phyloP scores from a whole-genome alignment of 2,888 invertebrate species.

The Plusia festucae region DNA sequence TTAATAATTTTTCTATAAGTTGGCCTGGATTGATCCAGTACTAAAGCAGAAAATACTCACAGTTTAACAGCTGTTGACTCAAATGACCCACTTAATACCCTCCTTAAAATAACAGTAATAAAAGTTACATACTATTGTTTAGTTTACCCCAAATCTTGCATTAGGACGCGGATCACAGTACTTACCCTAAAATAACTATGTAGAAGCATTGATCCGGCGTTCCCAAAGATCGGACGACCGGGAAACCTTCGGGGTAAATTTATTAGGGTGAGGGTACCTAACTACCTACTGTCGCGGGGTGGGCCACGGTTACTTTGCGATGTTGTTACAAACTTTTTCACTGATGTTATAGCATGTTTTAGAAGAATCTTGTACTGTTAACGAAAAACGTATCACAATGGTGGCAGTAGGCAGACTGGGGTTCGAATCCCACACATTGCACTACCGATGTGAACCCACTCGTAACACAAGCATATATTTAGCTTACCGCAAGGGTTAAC shows the following conservation, averaged over 20 bases:
- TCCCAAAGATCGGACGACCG: constrained; percentile 70
- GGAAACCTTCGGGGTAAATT: constrained; percentile 71
- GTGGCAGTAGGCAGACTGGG: too few species aligned
- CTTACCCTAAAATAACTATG: constrained; percentile 64
- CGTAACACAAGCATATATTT: too few species aligned
- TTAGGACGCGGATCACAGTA: constrained; percentile 53
- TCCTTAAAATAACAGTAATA: constrained; percentile 6
- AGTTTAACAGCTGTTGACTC: background rate
- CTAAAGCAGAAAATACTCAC: background rate
- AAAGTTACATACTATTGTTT: constrained; percentile 43
- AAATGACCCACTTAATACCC: constrained; percentile 7
- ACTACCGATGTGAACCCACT: too few species aligned
- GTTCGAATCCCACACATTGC: too few species aligned
- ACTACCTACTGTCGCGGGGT: constrained; percentile 44
- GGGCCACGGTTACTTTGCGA: constrained; percentile 43
- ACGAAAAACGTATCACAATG: constrained; percentile 28
- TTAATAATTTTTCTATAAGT: background rate
- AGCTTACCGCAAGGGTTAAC: too few species aligned
- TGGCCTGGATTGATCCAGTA: background rate
- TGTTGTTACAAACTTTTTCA: constrained; percentile 55
- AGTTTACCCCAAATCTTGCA: constrained; percentile 57
- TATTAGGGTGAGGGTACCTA: constrained; percentile 70
- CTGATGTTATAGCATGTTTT: constrained; percentile 33
- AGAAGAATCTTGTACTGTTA: constrained; percentile 39
- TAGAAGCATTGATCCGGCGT: constrained; percentile 67